phyloP scores from a whole-genome alignment of 2,797 vertebrate species.

The Momotus momota region DNA sequence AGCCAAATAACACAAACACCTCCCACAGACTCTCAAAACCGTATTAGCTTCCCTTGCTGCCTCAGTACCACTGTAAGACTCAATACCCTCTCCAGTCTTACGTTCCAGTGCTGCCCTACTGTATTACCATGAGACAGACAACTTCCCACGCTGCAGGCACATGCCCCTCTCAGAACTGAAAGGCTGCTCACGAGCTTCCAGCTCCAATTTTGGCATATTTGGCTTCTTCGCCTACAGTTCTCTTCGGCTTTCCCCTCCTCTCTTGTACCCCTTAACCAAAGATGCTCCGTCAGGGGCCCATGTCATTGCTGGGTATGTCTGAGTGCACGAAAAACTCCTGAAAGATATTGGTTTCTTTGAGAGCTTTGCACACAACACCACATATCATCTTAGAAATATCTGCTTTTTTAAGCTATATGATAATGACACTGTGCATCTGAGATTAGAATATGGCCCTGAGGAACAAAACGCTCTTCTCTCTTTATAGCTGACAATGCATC shows the following conservation, averaged over 20 bases:
- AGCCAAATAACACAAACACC: not conserved
- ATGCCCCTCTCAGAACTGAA: accelerated
- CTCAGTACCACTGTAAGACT: not conserved
- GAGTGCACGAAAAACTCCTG: not conserved
- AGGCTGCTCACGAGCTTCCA: not conserved
- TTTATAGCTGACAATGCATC: conserved; percentile 63
- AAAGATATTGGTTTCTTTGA: not conserved
- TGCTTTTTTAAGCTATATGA: conserved; percentile 72
- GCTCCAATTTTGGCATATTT: not conserved
- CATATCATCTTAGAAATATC: conserved; percentile 52
- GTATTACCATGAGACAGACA: not conserved
- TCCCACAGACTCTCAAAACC: not conserved
- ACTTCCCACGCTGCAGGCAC: not conserved
- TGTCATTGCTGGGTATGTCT: not conserved
- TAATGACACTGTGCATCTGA: conserved; percentile 55
- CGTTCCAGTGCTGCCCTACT: not conserved
- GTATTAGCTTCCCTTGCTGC: not conserved
- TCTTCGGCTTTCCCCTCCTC: not conserved
- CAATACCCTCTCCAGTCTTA: not conserved
- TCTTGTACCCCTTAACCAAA: not conserved
- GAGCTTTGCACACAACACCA: not conserved
- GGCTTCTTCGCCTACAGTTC: accelerated
- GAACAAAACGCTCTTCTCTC: not conserved
- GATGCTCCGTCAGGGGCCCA: not conserved
- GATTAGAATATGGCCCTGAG: conserved; percentile 66